Evolutionary conservation across 2,888 invertebrate species (phyloP), one percentile per base, ranked within the genome.

Genomic region (Rhagonycha lutea): DNA sequence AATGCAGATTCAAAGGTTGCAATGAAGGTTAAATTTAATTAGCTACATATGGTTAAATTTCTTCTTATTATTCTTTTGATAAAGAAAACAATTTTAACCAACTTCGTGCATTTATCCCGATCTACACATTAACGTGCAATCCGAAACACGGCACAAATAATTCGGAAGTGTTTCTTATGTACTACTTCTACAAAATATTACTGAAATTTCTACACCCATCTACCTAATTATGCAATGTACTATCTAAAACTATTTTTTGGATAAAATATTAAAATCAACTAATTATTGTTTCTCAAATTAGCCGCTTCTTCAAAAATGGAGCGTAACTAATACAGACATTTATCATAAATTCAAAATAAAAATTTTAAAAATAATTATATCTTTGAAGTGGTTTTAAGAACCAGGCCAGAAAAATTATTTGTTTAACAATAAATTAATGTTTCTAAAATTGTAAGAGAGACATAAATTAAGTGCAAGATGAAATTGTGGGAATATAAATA

Each of bases 11-110:
- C 23, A 23, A 60, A 60, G 60, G 69, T 69, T 47, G 69, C 18
- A 47, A 24, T 69, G 47, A 60, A 69, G 61, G 60, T 69, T 61
- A 69, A 23, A 23, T 47, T 29, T 26, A 47, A 69, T 69, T 69
- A 24, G 12, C 29, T 18, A 68, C 18, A 14, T 18, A 18, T 68
- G 28, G 14, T 68, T 68, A 28, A 68, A 68, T 10, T 68, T 29
- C 14, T 68, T n/a, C 11, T 14, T 28, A 67, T 29, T 26, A 26
- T 24, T 67, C 12, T 32, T 32, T 32, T 3, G 4, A 32, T 12
- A 18, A 1, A 18, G 18, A 2, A 18, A 18, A 18, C 18, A 18
- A 18, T 18, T 18, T 18, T 18, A 18, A 18, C 18, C 18, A 18
- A 18, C 18, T 18, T 18, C 18, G 18, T 18, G 18, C 18, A 18